phyloP scores from a whole-genome alignment of 2,797 vertebrate genomes.

The Cryptoprocta ferox region DNA sequence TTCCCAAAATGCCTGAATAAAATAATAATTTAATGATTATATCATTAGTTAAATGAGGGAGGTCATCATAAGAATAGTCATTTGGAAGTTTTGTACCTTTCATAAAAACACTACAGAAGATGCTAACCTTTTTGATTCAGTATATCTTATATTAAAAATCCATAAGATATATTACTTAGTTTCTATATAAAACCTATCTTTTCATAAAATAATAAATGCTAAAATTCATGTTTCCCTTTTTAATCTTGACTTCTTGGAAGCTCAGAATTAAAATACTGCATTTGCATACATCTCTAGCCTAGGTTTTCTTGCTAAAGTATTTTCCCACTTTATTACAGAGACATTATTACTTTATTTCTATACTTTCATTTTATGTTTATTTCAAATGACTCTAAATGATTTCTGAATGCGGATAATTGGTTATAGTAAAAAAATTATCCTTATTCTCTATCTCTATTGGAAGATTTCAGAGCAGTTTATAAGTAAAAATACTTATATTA shows the following conservation, averaged over 20 bases:
- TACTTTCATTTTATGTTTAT: conserved; percentile 15
- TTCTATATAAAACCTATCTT: not conserved
- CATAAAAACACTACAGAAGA: not conserved
- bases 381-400: not conserved
- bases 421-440: conserved; percentile 3
- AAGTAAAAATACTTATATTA: conserved; percentile 27
- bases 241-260: conserved; percentile 12
- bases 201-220: not conserved
- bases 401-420: not conserved
- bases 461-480: not conserved
- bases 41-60: not conserved
- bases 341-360: not conserved
- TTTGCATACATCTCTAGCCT: not conserved
- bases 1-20: not conserved
- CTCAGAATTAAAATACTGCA: not conserved
- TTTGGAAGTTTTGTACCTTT: not conserved
- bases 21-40: not conserved
- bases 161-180: not conserved
- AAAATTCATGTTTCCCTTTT: conserved; percentile 27
- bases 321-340: not conserved
- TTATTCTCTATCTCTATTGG: not conserved
- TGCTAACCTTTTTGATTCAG: not conserved
- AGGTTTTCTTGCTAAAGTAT: not conserved
- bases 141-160: not conserved
- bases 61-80: not conserved